Evolutionary conservation across 2,888 invertebrate species (phyloP).

Genomic region (Lithophane semibrunnea): DNA sequence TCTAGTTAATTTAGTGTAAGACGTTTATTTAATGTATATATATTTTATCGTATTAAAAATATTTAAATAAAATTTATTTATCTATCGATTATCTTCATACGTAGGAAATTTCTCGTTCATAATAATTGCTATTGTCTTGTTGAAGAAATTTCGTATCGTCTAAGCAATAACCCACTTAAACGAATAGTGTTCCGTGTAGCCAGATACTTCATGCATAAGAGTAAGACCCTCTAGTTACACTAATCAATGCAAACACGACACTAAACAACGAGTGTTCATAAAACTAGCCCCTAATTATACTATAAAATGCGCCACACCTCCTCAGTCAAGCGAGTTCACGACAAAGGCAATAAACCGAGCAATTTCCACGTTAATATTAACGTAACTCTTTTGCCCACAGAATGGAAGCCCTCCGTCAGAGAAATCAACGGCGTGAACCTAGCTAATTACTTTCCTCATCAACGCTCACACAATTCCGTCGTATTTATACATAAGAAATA

Average conservation of each 20-base stretch:
- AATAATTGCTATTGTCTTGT: not conserved
- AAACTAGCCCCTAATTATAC: conserved; percentile 29
- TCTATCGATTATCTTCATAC: not conserved
- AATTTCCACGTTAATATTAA: conserved; percentile 40
- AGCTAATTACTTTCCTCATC: conserved; percentile 78
- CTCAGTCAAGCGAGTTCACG: conserved; percentile 14
- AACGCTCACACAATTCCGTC: conserved; percentile 79
- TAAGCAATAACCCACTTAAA: not conserved
- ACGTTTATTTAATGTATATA: no score
- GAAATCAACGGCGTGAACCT: conserved; percentile 79
- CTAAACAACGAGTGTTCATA: conserved; percentile 9
- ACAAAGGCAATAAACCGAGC: conserved; percentile 22
- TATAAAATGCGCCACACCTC: conserved; percentile 22
- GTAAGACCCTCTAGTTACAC: not conserved
- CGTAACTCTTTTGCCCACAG: conserved; percentile 65
- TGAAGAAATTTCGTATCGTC: no score
- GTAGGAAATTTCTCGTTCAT: not conserved
- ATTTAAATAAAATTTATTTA: no score
- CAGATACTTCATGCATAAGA: not conserved
- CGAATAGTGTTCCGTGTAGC: not conserved
- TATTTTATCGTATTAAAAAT: no score
- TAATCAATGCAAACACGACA: not conserved
- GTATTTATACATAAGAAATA: conserved; percentile 83
- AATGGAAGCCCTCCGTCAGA: conserved; percentile 63
- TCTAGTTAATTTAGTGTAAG: no score